phyloP scores from a whole-genome alignment of 2,797 vertebrate genomes.

The Notoglanidium macrostoma region DNA sequence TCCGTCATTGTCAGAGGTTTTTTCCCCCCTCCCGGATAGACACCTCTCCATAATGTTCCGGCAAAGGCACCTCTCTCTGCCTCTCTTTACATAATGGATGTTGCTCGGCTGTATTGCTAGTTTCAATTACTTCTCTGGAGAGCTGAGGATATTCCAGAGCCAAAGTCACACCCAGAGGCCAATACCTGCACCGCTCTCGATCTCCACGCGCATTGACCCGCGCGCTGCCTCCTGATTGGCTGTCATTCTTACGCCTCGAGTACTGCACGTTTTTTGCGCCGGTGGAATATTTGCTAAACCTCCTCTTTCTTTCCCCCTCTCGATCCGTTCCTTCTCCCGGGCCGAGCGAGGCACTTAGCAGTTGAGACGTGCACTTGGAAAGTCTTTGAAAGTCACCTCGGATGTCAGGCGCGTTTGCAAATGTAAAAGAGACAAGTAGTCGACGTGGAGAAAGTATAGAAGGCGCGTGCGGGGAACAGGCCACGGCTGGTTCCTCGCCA shows the following conservation, averaged over 20 bases:
- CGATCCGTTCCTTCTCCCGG: slow-evolving; percentile 34
- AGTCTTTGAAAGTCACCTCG: slow-evolving; percentile 60
- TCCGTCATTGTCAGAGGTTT: slow-evolving; percentile 56
- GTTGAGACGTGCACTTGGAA: slow-evolving; percentile 47
- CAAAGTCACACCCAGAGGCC: slow-evolving; percentile 50
- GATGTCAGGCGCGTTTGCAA: slow-evolving; percentile 46
- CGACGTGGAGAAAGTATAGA: slow-evolving; percentile 30
- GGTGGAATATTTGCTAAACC: background rate
- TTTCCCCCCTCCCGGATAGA: slow-evolving; percentile 49
- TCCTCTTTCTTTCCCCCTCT: background rate
- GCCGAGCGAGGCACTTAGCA: slow-evolving; percentile 51
- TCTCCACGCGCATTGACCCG: slow-evolving; percentile 31
- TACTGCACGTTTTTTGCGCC: background rate
- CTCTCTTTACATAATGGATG: slow-evolving; percentile 58
- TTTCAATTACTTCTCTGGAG: slow-evolving; percentile 54
- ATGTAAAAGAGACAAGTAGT: slow-evolving; percentile 46
- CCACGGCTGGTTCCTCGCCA: slow-evolving; percentile 27
- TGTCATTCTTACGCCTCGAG: slow-evolving; percentile 25
- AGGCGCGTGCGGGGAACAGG: slow-evolving; percentile 42
- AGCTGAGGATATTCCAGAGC: slow-evolving; percentile 32
- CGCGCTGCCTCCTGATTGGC: slow-evolving; percentile 45
- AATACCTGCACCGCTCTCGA: slow-evolving; percentile 32
- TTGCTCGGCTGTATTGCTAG: slow-evolving; percentile 53
- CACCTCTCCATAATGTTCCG: slow-evolving; percentile 57
- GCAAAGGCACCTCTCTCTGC: slow-evolving; percentile 47